phyloP scores from a whole-genome alignment of 2,888 invertebrate species.

The Ceriagrion tenellum region DNA sequence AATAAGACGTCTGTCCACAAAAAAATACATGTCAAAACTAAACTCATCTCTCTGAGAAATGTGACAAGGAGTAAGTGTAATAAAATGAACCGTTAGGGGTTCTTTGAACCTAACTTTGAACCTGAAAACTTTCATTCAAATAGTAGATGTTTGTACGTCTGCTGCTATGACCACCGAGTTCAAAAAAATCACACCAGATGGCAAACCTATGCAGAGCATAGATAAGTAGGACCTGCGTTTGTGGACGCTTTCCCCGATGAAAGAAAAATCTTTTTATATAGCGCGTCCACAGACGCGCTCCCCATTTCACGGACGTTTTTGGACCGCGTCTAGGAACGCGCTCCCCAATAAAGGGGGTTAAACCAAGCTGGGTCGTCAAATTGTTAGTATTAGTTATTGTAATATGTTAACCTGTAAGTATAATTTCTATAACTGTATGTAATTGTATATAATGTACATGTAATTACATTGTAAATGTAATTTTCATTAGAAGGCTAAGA shows the following conservation, averaged over 20 bases:
- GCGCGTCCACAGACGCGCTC: background rate
- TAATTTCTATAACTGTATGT: no score
- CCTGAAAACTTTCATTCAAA: background rate
- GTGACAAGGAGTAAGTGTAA: background rate
- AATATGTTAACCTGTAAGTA: no score
- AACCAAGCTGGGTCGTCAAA: no score
- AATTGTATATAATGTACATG: no score
- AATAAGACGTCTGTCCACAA: background rate
- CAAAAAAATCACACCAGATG: background rate
- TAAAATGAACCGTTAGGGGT: background rate
- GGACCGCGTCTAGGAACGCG: background rate
- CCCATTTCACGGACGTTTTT: background rate
- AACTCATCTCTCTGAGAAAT: background rate
- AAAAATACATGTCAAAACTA: background rate
- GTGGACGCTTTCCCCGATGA: background rate
- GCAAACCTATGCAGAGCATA: background rate
- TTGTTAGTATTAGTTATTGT: no score
- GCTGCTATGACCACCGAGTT: background rate
- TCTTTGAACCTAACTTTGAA: background rate
- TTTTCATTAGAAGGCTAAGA: no score
- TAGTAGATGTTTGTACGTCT: background rate
- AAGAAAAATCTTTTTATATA: background rate
- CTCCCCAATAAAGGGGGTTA: slow-evolving; percentile 8
- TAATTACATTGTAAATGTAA: no score
- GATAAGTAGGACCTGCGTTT: background rate